Evolutionary conservation across 2,888 invertebrate genomes (phyloP), one percentile per base, ranked within the genome.

Genomic region (Ennomos quercinarius): DNA sequence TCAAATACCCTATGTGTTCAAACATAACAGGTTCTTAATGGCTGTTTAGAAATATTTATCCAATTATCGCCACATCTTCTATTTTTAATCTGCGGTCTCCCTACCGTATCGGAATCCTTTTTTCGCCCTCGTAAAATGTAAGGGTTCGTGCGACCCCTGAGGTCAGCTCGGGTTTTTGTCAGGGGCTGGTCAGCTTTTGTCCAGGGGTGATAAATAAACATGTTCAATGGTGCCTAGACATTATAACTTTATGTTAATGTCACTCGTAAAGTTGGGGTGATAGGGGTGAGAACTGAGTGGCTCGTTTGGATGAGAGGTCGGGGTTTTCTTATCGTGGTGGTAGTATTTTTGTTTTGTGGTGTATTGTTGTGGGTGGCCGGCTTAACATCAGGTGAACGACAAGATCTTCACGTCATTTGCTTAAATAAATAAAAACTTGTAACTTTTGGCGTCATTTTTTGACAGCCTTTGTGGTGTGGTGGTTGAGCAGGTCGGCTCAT

Each of bases 161-260:
- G 80, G 78, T 78, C 78, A 76, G 72, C 62, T 38, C 57, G 52
- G 68, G 68, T 57, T 54, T 75, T 72, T 70, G 75, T 75, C 72
- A 72, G 63, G 52, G 57, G 61, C 53, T 52, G 62, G 67, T 61
- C 63, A 64, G 62, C 58, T 58, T 48, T 61, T 62, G 65, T 65
- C 58, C 64, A 37, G 38, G 46, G 62, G 65, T 71, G 77, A 77
- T 78, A 77, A 77, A 77, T 78, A 74, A 69, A 72, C 73, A 65
- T 61, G 74, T 67, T 68, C 71, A 66, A 70, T 68, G 53, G 67
- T 62, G 61, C 57, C 43, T 54, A 52, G 49, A 58, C 58, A 56
- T 62, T 61, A 62, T 58, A 68, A 58, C 63, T 58, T 59, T 64
- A 57, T 56, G 62, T 61, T 61, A 58, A 63, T 63, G 62, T 61